These are phyloP conservation scores for Platichthys stellatus DNA, from an alignment of 2,113 vertebrate genomes.

Conservation along the genomic window DNA sequence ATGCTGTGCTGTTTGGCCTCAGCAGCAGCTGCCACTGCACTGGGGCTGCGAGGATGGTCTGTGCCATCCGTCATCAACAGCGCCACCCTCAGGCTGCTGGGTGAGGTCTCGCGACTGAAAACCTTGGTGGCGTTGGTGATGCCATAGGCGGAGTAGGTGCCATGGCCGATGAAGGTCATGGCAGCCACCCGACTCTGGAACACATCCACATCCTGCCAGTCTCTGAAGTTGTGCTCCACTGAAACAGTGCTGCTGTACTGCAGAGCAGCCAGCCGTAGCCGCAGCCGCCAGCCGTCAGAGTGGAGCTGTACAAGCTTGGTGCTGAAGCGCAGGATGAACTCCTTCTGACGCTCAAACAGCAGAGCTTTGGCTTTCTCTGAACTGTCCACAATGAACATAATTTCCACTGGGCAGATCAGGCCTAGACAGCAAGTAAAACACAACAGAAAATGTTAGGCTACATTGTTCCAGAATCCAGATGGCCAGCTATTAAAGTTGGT, in stretches of 20 bases:
- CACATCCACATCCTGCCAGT: conserved; percentile 86
- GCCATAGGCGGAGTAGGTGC: conserved; percentile 88
- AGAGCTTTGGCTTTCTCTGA: conserved; percentile 86
- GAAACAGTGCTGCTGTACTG: conserved; percentile 90
- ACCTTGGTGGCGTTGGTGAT: conserved; percentile 87
- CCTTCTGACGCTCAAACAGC: conserved; percentile 86
- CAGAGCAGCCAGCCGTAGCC: conserved; percentile 84
- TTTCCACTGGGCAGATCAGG: conserved; percentile 84
- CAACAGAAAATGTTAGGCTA: background rate
- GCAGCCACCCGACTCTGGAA: conserved; percentile 84
- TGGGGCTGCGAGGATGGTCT: conserved; percentile 89
- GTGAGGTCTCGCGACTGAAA: conserved; percentile 82
- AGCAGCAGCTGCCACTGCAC: conserved; percentile 77
- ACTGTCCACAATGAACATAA: conserved; percentile 90
- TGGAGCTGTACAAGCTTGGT: conserved; percentile 80
- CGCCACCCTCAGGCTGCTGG: conserved; percentile 80
- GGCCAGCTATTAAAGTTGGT: background rate
- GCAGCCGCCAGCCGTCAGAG: conserved; percentile 70
- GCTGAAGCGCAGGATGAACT: conserved; percentile 83
- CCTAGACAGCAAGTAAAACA: conserved; percentile 64
- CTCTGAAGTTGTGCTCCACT: conserved; percentile 85
- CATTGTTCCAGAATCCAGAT: background rate
- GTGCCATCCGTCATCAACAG: conserved; percentile 88
- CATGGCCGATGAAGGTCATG: conserved; percentile 87
- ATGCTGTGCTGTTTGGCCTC: conserved; percentile 86